Evolutionary conservation across 2,797 vertebrate genomes (phyloP), one percentile per base, ranked within the genome.

Genomic region (Simalia tracyae): DNA sequence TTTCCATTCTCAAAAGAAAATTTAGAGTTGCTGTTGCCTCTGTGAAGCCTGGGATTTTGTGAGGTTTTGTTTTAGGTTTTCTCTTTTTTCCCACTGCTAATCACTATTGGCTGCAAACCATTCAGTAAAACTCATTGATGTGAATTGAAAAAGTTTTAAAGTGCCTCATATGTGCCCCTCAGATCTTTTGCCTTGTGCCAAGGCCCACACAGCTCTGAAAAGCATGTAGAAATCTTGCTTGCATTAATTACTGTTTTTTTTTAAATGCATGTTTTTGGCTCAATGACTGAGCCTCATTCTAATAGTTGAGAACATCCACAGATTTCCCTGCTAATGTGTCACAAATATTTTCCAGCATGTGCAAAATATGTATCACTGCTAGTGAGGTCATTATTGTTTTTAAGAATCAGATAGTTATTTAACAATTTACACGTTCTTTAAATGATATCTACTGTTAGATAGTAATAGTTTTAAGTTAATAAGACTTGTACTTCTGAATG

Each of bases 161-260:
- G 87, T 66, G 86, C 60, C 61, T 88, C 86, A 64, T 17, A 90
- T 90, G 90, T 94, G 94, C 90, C 94, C 90, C 92, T 95, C 64
- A 94, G 94, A 96, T 68, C 81, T 95, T 92, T 93, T 94, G 11
- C 93, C 95, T 91, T 95, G 94, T 93, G 95, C 94, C 95, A 95
- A 95, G 95, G 95, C 87, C 60, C 93, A 93, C 94, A 90, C 59
- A 95, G 89, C 46, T 93, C 91, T 76, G 19, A 8, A 42, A 97
- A 84, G 88, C 94, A 94, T 91, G 95, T 91, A 95, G 92, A 96
- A 96, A 93, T 31, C 81, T 95, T 95, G 88, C 94, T 96, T 92
- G 94, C 95, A 96, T 95, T 97, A 97, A 97, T 97, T 96, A 96
- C 94, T 86, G 63, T 92, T 96, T 94, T 95, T 12, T n/a, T 1